phyloP scores from a whole-genome alignment of 2,113 vertebrate genomes.

The Microcebus lehilahytsara region DNA sequence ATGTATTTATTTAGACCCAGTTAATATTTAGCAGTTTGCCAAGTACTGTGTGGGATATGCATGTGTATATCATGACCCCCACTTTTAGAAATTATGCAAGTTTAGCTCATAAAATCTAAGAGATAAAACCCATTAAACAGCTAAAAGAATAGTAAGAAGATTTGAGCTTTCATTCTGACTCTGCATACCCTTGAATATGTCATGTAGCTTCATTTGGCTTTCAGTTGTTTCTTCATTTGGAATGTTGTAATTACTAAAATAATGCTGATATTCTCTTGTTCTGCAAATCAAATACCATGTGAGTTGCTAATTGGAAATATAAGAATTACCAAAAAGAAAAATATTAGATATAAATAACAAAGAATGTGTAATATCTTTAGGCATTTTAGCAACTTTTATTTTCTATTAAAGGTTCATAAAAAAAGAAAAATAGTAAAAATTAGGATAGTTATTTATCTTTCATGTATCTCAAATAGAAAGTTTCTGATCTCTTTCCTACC shows the following conservation, averaged over 20 bases:
- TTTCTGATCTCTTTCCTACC: background rate
- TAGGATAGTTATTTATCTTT: background rate
- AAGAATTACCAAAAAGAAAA: background rate
- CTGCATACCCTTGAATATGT: background rate
- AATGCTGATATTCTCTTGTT: conserved; percentile 9
- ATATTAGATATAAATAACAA: conserved; percentile 1
- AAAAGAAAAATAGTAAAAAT: background rate
- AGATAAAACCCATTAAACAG: background rate
- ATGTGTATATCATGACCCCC: background rate
- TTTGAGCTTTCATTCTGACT: background rate
- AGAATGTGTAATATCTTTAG: background rate
- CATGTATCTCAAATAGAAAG: background rate
- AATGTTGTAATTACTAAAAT: background rate
- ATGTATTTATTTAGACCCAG: background rate
- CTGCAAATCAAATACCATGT: background rate
- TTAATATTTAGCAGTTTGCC: background rate
- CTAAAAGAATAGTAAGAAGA: background rate
- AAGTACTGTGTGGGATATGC: background rate
- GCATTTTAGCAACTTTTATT: conserved; percentile 23
- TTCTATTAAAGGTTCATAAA: background rate
- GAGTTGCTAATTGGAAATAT: background rate
- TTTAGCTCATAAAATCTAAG: background rate
- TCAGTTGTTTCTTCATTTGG: background rate
- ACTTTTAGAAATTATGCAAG: background rate
- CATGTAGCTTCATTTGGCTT: background rate